Percentiles rank a stretch among this genome's conserved stretches.
These are phyloP conservation scores for Tethya wilhelma DNA, from an alignment of 37 sponge, comb jelly and placozoan genomes.

Conservation along the genomic window DNA sequence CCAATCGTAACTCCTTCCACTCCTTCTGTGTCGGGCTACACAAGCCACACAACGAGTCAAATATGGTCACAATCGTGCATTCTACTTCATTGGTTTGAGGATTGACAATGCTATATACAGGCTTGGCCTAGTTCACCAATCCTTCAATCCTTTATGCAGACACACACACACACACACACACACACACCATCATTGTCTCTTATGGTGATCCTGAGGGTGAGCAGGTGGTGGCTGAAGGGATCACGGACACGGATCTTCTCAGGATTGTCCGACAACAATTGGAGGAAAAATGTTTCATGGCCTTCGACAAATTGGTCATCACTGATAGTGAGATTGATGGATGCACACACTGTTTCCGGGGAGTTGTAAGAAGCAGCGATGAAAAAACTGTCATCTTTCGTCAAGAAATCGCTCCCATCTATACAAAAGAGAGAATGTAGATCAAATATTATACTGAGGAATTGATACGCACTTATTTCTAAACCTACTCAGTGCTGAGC, in stretches of 20 bases:
- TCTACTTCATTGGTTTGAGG: not conserved
- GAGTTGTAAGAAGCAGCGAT: not conserved
- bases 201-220: constrained; percentile 15
- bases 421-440: not conserved
- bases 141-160: no score
- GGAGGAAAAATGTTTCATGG: not conserved
- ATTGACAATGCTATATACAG: not conserved
- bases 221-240: not conserved
- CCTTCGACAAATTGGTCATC: constrained; percentile 38
- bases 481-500: no score
- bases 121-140: no score
- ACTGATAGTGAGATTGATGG: not conserved
- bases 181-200: constrained; percentile 36
- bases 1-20: no score
- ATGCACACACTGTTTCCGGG: not conserved
- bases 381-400: not conserved
- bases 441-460: not conserved
- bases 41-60: not conserved
- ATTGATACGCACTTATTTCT: no score
- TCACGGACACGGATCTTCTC: not conserved
- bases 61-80: not conserved
- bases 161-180: not conserved
- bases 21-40: no score
- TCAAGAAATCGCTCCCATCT: constrained; percentile 9
- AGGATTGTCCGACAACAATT: not conserved